phyloP scores from a whole-genome alignment of 2,888 invertebrate species.

The Timandra comae region DNA sequence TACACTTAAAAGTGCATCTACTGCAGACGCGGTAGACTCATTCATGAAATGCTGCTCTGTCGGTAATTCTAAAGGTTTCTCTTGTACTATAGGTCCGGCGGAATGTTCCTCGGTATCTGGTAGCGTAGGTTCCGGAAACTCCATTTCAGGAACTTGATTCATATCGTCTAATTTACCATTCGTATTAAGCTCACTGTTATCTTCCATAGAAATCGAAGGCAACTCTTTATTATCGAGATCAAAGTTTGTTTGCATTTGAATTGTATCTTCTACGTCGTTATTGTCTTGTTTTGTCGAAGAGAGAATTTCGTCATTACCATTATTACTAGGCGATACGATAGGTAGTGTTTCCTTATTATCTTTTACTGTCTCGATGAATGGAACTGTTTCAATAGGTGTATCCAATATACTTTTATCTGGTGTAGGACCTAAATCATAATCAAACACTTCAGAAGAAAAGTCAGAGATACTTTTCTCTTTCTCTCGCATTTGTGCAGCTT shows the following conservation, averaged over 20 bases:
- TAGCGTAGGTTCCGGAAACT: slow-evolving; percentile 19
- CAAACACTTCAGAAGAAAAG: slow-evolving; percentile 11
- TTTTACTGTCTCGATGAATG: slow-evolving; percentile 17
- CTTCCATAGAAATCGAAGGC: too few species aligned
- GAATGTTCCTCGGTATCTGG: slow-evolving; percentile 11
- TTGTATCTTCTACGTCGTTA: too few species aligned
- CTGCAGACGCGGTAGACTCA: slow-evolving; percentile 64
- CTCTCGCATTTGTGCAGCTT: slow-evolving; percentile 55
- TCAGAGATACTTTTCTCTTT: slow-evolving; percentile 33
- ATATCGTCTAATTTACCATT: slow-evolving; percentile 8
- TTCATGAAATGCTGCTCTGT: slow-evolving; percentile 48
- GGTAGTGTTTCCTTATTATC: slow-evolving; percentile 9
- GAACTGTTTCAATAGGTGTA: slow-evolving; percentile 3
- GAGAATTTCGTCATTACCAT: too few species aligned
- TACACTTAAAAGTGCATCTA: slow-evolving; percentile 65
- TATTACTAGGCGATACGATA: too few species aligned
- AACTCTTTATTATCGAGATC: too few species aligned
- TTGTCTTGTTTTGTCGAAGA: too few species aligned
- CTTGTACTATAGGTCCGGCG: slow-evolving; percentile 6
- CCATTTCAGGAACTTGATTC: slow-evolving; percentile 11
- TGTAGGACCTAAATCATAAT: slow-evolving; percentile 2
- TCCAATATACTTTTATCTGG: slow-evolving; percentile 15
- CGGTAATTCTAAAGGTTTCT: slow-evolving; percentile 25
- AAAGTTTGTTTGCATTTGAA: too few species aligned
- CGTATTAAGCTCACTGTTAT: too few species aligned